Evolutionary conservation across 37 sponge, comb jelly and placozoan species (phyloP).

Genomic region (Tethya wilhelma): DNA sequence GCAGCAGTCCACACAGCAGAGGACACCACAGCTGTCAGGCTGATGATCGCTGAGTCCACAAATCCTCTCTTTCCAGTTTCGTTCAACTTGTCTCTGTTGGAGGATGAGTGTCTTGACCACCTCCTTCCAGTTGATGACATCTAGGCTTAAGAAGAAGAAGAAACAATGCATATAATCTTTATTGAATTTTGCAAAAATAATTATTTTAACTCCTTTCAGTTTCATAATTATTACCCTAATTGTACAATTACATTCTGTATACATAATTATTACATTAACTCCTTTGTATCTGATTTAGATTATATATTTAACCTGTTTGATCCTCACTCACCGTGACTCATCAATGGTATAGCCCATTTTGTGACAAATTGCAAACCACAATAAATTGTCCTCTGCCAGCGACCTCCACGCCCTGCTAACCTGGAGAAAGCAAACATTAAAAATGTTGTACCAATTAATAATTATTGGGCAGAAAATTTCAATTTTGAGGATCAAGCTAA

Average conservation of each 20-base stretch:
- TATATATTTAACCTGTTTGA: neutral
- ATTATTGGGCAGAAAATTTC: neutral
- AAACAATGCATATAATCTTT: no score
- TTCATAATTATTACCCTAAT: no score
- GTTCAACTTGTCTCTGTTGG: slow-evolving; percentile 28
- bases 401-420: slow-evolving; percentile 74
- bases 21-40: slow-evolving; percentile 43
- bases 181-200: no score
- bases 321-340: neutral
- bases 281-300: no score
- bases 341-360: slow-evolving; percentile 13
- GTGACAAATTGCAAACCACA: slow-evolving; percentile 62
- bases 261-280: no score
- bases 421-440: neutral
- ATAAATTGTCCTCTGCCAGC: slow-evolving; percentile 77
- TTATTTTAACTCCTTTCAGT: no score
- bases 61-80: slow-evolving; percentile 82
- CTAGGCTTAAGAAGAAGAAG: no score
- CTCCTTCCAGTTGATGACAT: slow-evolving; percentile 47
- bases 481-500: neutral
- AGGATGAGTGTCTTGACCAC: slow-evolving; percentile 34
- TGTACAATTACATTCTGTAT: no score
- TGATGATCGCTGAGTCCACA: slow-evolving; percentile 65
- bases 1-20: slow-evolving; percentile 24
- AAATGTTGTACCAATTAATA: neutral